phyloP scores from a whole-genome alignment of 1,140 invertebrate species.

The Trachymyrmex septentrionalis region DNA sequence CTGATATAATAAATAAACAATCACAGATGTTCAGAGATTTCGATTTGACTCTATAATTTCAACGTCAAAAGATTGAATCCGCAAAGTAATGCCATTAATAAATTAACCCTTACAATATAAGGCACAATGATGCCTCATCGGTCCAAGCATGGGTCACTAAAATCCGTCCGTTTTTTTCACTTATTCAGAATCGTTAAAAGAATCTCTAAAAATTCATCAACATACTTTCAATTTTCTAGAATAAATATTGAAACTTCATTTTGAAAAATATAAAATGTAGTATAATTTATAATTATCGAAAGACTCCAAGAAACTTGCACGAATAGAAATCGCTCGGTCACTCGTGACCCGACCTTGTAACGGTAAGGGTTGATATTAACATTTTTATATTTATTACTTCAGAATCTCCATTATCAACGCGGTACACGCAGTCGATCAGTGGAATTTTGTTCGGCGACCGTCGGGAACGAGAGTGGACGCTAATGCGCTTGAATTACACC shows the following conservation, averaged over 20 bases:
- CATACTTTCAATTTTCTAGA: too few relatives aligned
- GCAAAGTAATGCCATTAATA: background rate
- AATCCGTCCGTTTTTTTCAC: too few relatives aligned
- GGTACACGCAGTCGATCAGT: background rate
- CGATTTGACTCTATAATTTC: background rate
- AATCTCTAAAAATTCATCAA: too few relatives aligned
- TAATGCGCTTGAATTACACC: constrained; percentile 73
- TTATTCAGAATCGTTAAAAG: too few relatives aligned
- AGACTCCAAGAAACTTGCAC: too few relatives aligned
- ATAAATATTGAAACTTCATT: too few relatives aligned
- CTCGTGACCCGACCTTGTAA: too few relatives aligned
- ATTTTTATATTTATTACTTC: constrained; percentile 12
- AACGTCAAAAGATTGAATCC: background rate
- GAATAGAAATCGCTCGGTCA: too few relatives aligned
- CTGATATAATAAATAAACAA: background rate
- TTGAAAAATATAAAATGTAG: too few relatives aligned
- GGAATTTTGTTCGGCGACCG: constrained; percentile 20
- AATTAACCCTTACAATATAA: background rate
- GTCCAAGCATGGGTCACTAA: too few relatives aligned
- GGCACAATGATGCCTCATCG: too few relatives aligned
- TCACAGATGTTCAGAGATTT: background rate
- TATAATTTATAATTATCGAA: too few relatives aligned
- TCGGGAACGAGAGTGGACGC: constrained; percentile 56
- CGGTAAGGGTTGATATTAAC: background rate
- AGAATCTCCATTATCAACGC: background rate